Evolutionary conservation across 2,888 invertebrate species (phyloP).

Genomic region (Protula sp.): DNA sequence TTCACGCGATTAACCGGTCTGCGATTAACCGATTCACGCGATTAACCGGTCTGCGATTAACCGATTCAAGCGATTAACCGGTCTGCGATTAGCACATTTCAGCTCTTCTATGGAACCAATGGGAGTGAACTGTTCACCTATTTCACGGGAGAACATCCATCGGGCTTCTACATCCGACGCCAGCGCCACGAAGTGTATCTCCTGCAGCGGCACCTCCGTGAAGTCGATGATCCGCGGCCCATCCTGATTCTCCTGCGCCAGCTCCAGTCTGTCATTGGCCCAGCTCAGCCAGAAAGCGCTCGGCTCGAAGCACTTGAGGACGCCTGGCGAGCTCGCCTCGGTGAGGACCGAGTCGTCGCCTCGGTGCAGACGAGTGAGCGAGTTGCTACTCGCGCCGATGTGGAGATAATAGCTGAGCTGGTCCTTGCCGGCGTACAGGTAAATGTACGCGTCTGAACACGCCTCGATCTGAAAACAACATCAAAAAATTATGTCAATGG

Average conservation of each 20-base stretch:
- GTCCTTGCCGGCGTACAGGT: background rate
- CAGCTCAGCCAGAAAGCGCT: constrained; percentile 8
- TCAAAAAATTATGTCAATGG: too few relatives aligned
- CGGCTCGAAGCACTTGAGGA: constrained; percentile 6
- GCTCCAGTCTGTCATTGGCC: constrained; percentile 3
- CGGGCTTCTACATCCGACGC: background rate
- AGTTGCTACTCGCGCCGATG: background rate
- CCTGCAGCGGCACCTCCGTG: background rate
- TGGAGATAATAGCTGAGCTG: background rate
- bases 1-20: too few relatives aligned
- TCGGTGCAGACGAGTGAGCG: background rate
- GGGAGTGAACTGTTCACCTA: background rate
- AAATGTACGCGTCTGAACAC: background rate
- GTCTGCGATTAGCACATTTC: too few relatives aligned
- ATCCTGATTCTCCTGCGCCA: constrained; percentile 1
- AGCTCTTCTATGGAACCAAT: too few relatives aligned
- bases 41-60: too few relatives aligned
- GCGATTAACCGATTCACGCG: too few relatives aligned
- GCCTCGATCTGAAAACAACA: background rate
- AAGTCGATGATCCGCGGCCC: constrained; percentile 2
- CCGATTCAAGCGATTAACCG: too few relatives aligned
- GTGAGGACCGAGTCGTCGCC: too few relatives aligned
- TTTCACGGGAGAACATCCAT: background rate
- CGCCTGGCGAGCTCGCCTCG: constrained; percentile 6
- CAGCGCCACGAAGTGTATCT: background rate